phyloP scores from a whole-genome alignment of 2,797 vertebrate species.

The Tapirus indicus region DNA sequence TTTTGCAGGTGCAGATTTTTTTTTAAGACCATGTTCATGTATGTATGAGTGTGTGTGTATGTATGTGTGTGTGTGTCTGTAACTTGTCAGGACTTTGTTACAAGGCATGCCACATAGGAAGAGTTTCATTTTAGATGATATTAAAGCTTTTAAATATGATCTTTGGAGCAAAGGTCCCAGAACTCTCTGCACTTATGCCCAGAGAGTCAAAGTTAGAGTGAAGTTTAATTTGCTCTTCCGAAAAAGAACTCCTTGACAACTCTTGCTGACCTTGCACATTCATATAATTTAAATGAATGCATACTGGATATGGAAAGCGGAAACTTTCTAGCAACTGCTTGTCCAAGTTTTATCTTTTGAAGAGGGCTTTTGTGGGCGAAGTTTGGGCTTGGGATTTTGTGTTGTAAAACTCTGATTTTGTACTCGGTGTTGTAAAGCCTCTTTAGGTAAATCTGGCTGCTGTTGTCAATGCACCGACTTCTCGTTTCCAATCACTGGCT shows the following conservation, averaged over 20 bases:
- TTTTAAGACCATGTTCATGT: constrained; percentile 69
- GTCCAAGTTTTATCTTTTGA: constrained; percentile 84
- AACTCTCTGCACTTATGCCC: constrained; percentile 82
- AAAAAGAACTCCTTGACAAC: constrained; percentile 86
- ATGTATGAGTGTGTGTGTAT: constrained; percentile 13
- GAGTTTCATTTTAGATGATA: constrained; percentile 72
- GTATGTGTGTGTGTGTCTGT: background rate
- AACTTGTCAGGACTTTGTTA: constrained; percentile 74
- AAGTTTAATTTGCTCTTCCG: constrained; percentile 87
- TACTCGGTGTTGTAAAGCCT: constrained; percentile 87
- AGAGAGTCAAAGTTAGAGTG: constrained; percentile 86
- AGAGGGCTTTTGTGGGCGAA: constrained; percentile 83
- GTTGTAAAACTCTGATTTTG: constrained; percentile 83
- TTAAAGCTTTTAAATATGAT: constrained; percentile 85
- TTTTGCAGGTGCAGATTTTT: constrained; percentile 89
- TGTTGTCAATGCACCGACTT: constrained; percentile 87
- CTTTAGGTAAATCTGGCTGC: constrained; percentile 92
- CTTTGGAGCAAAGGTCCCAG: constrained; percentile 83
- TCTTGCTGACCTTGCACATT: constrained; percentile 91
- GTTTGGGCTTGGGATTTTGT: constrained; percentile 82
- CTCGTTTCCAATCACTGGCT: constrained; percentile 90
- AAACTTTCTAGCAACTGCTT: constrained; percentile 83
- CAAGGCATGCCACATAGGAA: constrained; percentile 60
- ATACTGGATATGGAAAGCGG: constrained; percentile 78
- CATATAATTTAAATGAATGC: constrained; percentile 85